Evolutionary conservation across 2,113 vertebrate species (phyloP).

Genomic region (Tapirus terrestris): DNA sequence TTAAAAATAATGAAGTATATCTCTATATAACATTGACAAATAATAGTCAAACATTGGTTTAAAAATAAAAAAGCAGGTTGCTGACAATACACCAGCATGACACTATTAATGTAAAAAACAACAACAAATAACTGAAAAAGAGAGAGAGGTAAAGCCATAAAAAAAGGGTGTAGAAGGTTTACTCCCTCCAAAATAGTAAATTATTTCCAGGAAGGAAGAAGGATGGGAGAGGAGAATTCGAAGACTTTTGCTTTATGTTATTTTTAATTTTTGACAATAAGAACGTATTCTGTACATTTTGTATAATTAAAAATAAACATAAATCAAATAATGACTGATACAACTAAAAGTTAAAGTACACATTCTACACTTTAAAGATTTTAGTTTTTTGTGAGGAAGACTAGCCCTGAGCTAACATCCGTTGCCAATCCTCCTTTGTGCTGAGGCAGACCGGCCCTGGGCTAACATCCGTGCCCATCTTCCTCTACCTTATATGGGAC

Average conservation of each 20-base stretch:
- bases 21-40: neutral
- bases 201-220: neutral
- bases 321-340: slow-evolving; percentile 31
- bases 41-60: neutral
- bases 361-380: neutral
- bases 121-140: neutral
- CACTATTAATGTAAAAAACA: neutral
- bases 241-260: neutral
- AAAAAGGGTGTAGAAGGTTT: neutral
- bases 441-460: too few relatives aligned
- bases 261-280: neutral
- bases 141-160: neutral
- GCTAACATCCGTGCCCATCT: too few relatives aligned
- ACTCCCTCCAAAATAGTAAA: neutral
- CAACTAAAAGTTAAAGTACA: neutral
- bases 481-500: too few relatives aligned
- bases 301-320: slow-evolving; percentile 38
- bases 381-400: too few relatives aligned
- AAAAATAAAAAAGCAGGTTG: neutral
- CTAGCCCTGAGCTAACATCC: too few relatives aligned
- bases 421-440: too few relatives aligned
- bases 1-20: neutral
- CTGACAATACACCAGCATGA: neutral
- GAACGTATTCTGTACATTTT: neutral
- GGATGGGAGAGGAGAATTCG: neutral